Evolutionary conservation across 2,113 vertebrate species (phyloP).

Genomic region (Nothocercus julius): DNA sequence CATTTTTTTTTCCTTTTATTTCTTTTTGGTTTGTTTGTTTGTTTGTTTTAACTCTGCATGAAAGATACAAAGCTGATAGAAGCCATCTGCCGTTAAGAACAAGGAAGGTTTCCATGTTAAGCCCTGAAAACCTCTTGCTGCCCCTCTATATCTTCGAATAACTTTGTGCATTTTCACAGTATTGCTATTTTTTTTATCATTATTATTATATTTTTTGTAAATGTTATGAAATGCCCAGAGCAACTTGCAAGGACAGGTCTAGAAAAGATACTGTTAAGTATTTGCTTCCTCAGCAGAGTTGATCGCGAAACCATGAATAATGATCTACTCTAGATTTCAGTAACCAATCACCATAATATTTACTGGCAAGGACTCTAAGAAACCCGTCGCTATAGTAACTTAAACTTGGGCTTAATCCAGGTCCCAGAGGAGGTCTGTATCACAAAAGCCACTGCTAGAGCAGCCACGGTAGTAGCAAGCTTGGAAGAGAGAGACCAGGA

Average conservation of each 20-base stretch:
- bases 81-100: neutral
- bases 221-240: neutral
- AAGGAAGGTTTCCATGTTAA: neutral
- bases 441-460: neutral
- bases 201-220: neutral
- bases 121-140: fast-evolving
- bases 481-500: neutral
- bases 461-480: neutral
- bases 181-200: neutral
- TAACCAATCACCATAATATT: constrained; percentile 56
- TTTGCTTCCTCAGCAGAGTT: neutral
- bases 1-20: neutral
- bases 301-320: constrained; percentile 7
- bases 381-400: constrained; percentile 46
- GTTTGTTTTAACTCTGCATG: neutral
- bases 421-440: constrained; percentile 27
- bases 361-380: constrained; percentile 13
- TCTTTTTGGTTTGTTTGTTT: neutral
- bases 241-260: neutral
- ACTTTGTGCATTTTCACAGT: neutral
- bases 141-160: neutral
- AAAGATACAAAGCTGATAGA: neutral
- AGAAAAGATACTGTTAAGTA: neutral
- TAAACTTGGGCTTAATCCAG: constrained; percentile 21
- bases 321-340: constrained; percentile 33